These are phyloP conservation scores for Aurelia sp. DNA, from an alignment of 30 jellyfish, hydroid and myxozoan species.

Conservation along the genomic window DNA sequence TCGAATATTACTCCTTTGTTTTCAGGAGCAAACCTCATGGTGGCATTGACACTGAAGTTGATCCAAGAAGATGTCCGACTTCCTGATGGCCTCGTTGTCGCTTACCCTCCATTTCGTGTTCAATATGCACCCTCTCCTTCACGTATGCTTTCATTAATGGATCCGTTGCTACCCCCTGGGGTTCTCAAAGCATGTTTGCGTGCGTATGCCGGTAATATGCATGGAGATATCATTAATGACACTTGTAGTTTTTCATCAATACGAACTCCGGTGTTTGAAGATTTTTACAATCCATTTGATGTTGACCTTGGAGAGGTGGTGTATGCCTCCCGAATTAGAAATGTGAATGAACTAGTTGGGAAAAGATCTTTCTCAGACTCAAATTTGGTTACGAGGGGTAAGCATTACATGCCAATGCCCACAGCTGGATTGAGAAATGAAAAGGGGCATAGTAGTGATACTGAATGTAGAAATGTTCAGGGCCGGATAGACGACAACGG, in stretches of 20 bases:
- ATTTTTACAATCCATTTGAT: conserved; percentile 84
- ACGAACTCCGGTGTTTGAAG: conserved; percentile 66
- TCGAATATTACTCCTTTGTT: not conserved
- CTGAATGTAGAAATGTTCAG: no score
- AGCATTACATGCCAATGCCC: conserved; percentile 25
- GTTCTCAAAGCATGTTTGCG: conserved; percentile 85
- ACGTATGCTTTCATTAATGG: conserved; percentile 94
- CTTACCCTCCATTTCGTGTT: conserved; percentile 95
- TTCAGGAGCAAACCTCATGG: conserved; percentile 92
- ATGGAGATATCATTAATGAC: conserved; percentile 21
- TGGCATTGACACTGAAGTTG: conserved; percentile 79
- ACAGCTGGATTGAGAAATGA: not conserved
- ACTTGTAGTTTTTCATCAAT: conserved; percentile 36
- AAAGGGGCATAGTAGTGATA: no score
- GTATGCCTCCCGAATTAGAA: conserved; percentile 13
- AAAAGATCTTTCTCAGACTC: conserved; percentile 76
- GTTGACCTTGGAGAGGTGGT: conserved; percentile 85
- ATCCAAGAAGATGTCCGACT: conserved; percentile 83
- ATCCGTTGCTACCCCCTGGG: conserved; percentile 95
- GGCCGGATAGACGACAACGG: not conserved
- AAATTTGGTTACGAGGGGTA: conserved; percentile 49
- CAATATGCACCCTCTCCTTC: conserved; percentile 96
- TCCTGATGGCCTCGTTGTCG: conserved; percentile 93
- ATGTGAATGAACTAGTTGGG: conserved; percentile 18
- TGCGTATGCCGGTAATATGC: conserved; percentile 87